Evolutionary conservation across 1,140 invertebrate species (phyloP).

Genomic region (Solenopsis fugax): DNA sequence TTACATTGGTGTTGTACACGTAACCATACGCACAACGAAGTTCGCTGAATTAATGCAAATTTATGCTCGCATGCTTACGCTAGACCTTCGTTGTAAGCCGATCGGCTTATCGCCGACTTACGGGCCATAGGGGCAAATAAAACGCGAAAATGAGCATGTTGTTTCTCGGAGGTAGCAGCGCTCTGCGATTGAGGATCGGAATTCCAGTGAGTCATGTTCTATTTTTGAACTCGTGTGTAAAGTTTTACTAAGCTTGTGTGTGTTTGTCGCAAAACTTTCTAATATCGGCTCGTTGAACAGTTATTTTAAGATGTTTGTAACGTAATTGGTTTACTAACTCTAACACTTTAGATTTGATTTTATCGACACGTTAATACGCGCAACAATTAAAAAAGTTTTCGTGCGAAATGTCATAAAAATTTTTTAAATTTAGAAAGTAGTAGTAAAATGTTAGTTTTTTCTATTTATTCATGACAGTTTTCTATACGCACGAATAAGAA

Average conservation of each 20-base stretch:
- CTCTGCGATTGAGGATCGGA: background rate
- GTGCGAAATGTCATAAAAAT: background rate
- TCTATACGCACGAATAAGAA: background rate
- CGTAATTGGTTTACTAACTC: background rate
- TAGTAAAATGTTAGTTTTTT: background rate
- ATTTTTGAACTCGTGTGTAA: background rate
- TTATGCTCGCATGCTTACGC: slow-evolving; percentile 45
- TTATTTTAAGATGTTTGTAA: slow-evolving; percentile 1
- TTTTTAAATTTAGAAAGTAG: background rate
- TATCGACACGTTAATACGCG: too few relatives aligned
- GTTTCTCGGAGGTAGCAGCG: background rate
- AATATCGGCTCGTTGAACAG: background rate
- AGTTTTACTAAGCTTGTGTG: background rate
- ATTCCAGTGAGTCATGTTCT: slow-evolving; percentile 62
- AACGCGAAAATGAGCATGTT: slow-evolving; percentile 67
- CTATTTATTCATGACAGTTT: background rate
- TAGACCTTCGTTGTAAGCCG: slow-evolving; percentile 51
- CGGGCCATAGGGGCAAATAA: slow-evolving; percentile 58
- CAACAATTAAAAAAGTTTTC: background rate
- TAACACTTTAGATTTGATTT: too few relatives aligned
- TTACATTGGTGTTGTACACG: background rate
- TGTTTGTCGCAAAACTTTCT: slow-evolving; percentile 11
- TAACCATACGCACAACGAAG: slow-evolving; percentile 26
- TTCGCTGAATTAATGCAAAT: slow-evolving; percentile 62
- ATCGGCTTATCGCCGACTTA: slow-evolving; percentile 67